Evolutionary conservation across 1,140 invertebrate genomes (phyloP).

Genomic region (Lepidurus apus): DNA sequence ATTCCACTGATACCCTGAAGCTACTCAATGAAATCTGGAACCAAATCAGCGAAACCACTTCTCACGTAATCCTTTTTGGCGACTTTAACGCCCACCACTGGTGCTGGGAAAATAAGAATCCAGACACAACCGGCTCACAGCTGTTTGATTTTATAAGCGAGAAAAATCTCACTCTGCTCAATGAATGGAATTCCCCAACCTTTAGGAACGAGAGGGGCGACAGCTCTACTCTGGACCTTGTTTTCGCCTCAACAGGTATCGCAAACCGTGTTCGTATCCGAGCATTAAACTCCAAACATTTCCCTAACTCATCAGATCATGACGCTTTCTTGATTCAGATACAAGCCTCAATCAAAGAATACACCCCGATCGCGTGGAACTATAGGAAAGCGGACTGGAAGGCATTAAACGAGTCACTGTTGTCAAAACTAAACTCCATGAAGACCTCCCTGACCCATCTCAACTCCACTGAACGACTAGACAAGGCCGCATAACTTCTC

Average conservation of each 20-base stretch:
- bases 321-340: background rate
- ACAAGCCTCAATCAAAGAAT: background rate
- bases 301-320: slow-evolving; percentile 3
- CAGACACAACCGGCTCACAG: background rate
- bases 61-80: background rate
- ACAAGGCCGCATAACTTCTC: background rate
- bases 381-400: slow-evolving; percentile 16
- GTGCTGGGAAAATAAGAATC: background rate
- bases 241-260: background rate
- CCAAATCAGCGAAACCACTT: background rate
- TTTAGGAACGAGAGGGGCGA: slow-evolving; percentile 12
- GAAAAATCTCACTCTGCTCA: background rate
- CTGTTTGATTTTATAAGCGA: background rate
- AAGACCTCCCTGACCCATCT: background rate
- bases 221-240: slow-evolving; percentile 3
- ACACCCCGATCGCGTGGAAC: background rate
- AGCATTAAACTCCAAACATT: background rate
- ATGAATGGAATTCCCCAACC: background rate
- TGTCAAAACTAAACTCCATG: background rate
- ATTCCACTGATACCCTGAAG: background rate
- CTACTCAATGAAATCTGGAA: background rate
- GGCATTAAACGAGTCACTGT: background rate
- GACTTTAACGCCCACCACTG: slow-evolving; percentile 21
- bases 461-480: background rate
- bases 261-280: background rate